Conservation (phyloP, 2,113 vertebrate genomes). For the Oenanthe oenanthe region DNA sequence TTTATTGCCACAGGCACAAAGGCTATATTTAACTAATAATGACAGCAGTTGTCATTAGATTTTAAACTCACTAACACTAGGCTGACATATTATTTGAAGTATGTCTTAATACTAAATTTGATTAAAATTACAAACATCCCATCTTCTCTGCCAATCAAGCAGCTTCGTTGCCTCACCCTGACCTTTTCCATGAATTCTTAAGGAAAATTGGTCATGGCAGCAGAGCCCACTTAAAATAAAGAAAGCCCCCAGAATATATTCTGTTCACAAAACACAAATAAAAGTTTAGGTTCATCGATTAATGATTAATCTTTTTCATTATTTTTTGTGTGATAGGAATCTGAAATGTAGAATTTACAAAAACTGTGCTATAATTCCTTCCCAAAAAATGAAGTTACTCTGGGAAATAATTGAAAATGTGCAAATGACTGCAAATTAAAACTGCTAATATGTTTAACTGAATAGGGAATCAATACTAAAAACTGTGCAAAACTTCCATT, state of each 20-base stretch:
- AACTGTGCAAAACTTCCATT: neutral
- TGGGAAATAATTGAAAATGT: neutral
- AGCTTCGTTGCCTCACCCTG: slow-evolving; percentile 48
- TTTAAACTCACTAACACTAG: slow-evolving; percentile 84
- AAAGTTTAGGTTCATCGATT: neutral
- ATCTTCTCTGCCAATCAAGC: slow-evolving; percentile 80
- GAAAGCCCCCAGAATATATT: neutral
- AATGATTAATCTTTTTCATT: neutral
- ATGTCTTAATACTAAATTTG: slow-evolving; percentile 78
- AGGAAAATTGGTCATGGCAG: slow-evolving; percentile 31
- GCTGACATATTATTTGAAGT: slow-evolving; percentile 83
- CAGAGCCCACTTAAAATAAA: slow-evolving; percentile 6
- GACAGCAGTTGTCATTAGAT: slow-evolving; percentile 82
- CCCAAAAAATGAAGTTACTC: neutral
- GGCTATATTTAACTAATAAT: slow-evolving; percentile 79
- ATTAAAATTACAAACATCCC: slow-evolving; percentile 81
- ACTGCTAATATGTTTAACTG: neutral
- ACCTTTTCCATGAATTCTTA: slow-evolving; percentile 71
- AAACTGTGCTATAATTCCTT: neutral
- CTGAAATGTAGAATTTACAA: neutral
- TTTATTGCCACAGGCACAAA: slow-evolving; percentile 72
- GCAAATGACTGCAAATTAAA: neutral
- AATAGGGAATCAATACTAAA: neutral
- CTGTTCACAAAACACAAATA: neutral
- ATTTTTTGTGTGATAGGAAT: neutral